Conservation (phyloP, 1,140 invertebrate genomes). For the Drosophila athabasca region DNA sequence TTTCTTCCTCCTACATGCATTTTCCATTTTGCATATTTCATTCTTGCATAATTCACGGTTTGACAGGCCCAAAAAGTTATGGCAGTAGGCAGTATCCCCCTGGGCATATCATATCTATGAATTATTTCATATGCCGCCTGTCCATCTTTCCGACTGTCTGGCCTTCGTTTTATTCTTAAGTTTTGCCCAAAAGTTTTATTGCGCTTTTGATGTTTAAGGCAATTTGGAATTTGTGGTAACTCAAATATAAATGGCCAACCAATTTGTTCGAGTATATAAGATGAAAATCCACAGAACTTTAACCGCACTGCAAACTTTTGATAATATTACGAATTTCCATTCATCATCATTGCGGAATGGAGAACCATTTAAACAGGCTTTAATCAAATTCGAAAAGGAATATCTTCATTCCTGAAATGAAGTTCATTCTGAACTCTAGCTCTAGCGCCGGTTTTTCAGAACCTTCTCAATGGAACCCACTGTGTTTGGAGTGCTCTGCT, state of each 20-base stretch:
- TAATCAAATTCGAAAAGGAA: too few species aligned
- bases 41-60: conserved; percentile 43
- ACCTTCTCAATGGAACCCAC: too few species aligned
- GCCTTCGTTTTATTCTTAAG: conserved; percentile 1
- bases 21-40: conserved; percentile 57
- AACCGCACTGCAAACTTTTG: conserved; percentile 30
- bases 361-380: neutral
- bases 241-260: conserved; percentile 9
- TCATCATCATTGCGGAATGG: neutral
- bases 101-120: conserved; percentile 15
- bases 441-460: too few species aligned
- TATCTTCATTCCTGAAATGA: too few species aligned
- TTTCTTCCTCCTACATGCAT: conserved; percentile 11
- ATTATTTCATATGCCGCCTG: conserved; percentile 29
- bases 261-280: conserved; percentile 4
- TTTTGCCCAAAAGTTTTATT: conserved; percentile 29
- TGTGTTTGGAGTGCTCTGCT: too few species aligned
- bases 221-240: conserved; percentile 18
- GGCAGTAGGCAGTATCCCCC: neutral
- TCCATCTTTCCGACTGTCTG: neutral
- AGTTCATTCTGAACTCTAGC: too few species aligned
- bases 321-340: conserved; percentile 1
- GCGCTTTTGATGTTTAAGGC: conserved; percentile 42
- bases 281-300: conserved; percentile 9
- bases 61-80: conserved; percentile 39